Percentiles rank a stretch among this genome's conserved stretches.
These are phyloP conservation scores for Diglossa cyanea DNA, from an alignment of 2,797 vertebrate species.

Conservation along the genomic window DNA sequence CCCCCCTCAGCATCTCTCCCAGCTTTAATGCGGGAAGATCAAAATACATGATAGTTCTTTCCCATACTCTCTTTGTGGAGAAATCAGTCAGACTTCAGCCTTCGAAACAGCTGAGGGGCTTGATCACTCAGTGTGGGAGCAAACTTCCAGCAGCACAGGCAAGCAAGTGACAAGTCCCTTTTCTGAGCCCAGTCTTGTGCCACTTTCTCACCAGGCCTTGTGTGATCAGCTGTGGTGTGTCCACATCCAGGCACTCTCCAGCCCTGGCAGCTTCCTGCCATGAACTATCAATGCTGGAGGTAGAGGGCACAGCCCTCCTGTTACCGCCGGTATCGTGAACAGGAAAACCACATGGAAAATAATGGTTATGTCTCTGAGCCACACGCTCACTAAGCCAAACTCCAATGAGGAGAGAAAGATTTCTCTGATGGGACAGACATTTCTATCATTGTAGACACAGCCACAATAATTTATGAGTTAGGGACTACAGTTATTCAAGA, in stretches of 20 bases:
- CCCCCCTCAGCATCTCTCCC: background rate
- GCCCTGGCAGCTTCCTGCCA: background rate
- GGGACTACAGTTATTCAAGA: background rate
- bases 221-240: fast-evolving
- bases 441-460: background rate
- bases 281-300: fast-evolving
- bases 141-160: background rate
- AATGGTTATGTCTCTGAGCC: background rate
- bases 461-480: background rate
- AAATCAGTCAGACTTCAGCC: background rate
- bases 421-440: background rate
- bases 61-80: background rate
- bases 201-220: background rate
- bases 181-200: background rate
- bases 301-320: fast-evolving
- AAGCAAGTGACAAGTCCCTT: background rate
- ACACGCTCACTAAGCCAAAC: background rate
- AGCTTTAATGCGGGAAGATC: background rate
- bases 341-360: background rate
- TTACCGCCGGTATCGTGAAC: background rate
- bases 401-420: background rate
- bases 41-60: background rate
- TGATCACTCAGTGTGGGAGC: fast-evolving
- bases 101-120: background rate
- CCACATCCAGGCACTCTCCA: background rate